Percentiles rank a stretch among this genome's conserved stretches.
phyloP scores from a whole-genome alignment of 2,888 invertebrate genomes.

The Lasioglossum marginatum region DNA sequence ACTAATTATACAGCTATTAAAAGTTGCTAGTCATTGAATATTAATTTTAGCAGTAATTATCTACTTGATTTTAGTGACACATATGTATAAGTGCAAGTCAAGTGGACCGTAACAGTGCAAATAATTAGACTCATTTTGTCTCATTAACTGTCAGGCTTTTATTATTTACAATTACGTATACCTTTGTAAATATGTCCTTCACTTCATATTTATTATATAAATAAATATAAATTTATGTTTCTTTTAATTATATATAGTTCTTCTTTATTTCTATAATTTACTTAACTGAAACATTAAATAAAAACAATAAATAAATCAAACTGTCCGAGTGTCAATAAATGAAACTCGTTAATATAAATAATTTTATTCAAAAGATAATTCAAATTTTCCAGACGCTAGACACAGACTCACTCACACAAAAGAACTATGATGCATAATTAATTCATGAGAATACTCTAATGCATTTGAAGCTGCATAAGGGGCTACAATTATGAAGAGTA shows the following conservation, averaged over 20 bases:
- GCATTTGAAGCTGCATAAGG: not conserved
- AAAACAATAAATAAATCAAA: not conserved
- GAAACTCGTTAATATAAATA: not conserved
- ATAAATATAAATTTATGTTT: not conserved
- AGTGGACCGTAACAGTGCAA: not conserved
- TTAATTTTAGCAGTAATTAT: not conserved
- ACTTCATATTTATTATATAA: not conserved
- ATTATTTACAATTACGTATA: not conserved
- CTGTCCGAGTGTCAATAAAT: not conserved
- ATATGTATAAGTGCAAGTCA: not conserved
- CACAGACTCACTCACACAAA: not conserved
- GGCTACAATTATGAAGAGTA: not conserved
- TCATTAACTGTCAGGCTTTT: not conserved
- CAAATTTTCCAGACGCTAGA: not conserved
- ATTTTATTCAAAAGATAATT: not conserved
- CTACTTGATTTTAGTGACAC: not conserved
- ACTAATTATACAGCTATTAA: not conserved
- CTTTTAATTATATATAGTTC: no score
- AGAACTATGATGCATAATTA: not conserved
- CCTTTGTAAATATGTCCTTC: not conserved
- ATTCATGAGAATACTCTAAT: not conserved
- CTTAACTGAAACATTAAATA: no score
- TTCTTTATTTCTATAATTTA: no score
- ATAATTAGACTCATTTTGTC: not conserved
- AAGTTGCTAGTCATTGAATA: slow-evolving; percentile 8